Percentiles rank a stretch among this genome's conserved stretches.
Conservation (phyloP, 2,113 vertebrate genomes). For the Thymallus thymallus region DNA sequence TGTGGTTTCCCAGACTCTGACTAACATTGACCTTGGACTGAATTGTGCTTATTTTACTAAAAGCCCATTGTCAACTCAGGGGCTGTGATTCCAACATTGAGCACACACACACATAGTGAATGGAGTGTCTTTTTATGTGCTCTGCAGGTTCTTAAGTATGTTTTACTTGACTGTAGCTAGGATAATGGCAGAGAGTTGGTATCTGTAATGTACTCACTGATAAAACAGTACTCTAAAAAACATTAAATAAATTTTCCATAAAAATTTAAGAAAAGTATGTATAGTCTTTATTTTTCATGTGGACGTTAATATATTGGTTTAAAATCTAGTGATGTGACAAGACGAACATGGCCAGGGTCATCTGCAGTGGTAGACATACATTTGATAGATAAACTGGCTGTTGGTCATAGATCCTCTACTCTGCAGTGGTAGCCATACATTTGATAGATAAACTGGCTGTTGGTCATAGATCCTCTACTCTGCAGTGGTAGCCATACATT, state of each 20-base stretch:
- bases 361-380: conserved; percentile 25
- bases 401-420: conserved; percentile 17
- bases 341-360: neutral
- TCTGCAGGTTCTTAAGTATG: conserved; percentile 22
- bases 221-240: conserved; percentile 27
- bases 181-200: conserved; percentile 38
- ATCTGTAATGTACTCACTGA: conserved; percentile 49
- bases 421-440: conserved; percentile 33
- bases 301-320: neutral
- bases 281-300: conserved; percentile 8
- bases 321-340: neutral
- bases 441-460: conserved; percentile 20
- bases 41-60: conserved; percentile 28
- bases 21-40: conserved; percentile 33
- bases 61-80: conserved; percentile 24
- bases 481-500: conserved; percentile 30
- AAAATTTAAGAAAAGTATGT: neutral
- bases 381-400: conserved; percentile 24
- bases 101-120: conserved; percentile 14
- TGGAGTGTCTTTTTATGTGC: conserved; percentile 31
- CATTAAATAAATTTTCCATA: conserved; percentile 70
- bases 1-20: conserved; percentile 38
- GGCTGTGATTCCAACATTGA: conserved; percentile 25
- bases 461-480: conserved; percentile 15
- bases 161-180: conserved; percentile 29